These are phyloP conservation scores for Gonocerus acuteangulatus DNA, from an alignment of 2,888 invertebrate species.

Conservation along the genomic window DNA sequence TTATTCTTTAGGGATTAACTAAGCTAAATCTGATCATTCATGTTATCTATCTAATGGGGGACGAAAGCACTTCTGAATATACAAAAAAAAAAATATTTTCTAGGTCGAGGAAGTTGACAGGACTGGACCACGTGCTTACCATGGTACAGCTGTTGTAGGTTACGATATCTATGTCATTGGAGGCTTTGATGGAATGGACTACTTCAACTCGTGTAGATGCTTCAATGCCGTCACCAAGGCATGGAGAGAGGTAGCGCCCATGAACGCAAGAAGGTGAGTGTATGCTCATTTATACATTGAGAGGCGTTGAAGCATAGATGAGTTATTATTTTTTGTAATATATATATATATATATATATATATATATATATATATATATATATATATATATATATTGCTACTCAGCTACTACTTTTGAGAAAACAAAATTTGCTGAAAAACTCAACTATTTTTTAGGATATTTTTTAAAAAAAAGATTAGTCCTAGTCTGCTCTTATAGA, in stretches of 20 bases:
- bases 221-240: conserved; percentile 76
- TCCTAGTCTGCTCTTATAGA: too few relatives aligned
- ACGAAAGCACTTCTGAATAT: too few relatives aligned
- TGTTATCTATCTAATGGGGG: too few relatives aligned
- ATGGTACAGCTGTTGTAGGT: conserved; percentile 83
- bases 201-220: conserved; percentile 77
- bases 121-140: conserved; percentile 80
- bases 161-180: conserved; percentile 82
- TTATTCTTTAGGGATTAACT: too few relatives aligned
- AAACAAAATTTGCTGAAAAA: too few relatives aligned
- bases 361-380: background rate
- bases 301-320: background rate
- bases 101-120: conserved; percentile 71
- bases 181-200: conserved; percentile 84
- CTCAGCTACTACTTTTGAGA: too few relatives aligned
- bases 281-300: background rate
- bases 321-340: too few relatives aligned
- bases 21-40: too few relatives aligned
- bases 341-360: too few relatives aligned
- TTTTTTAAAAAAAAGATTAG: too few relatives aligned
- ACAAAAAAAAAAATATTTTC: conserved; percentile 21
- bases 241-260: conserved; percentile 82
- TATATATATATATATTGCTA: too few relatives aligned
- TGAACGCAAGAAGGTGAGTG: conserved; percentile 65
- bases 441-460: too few relatives aligned